Percentiles rank a stretch among this genome's conserved stretches.
Evolutionary conservation across 1,140 invertebrate genomes (phyloP).

Genomic region (Drosophila mojavensis): DNA sequence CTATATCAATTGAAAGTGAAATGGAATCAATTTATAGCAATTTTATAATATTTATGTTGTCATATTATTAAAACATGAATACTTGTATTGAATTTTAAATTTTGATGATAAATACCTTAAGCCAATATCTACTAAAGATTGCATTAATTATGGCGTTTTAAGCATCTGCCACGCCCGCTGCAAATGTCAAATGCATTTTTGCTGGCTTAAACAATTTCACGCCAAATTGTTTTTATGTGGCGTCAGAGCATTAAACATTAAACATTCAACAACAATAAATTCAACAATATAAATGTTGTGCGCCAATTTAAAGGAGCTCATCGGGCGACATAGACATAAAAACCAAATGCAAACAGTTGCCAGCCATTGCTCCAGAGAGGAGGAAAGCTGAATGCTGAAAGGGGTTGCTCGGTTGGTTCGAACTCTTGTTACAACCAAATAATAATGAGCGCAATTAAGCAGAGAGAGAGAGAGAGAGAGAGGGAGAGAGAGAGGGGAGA

Average conservation of each 20-base stretch:
- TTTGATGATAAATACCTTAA: no score
- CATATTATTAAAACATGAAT: no score
- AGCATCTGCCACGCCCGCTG: no score
- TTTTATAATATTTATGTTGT: no score
- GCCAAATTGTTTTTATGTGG: constrained; percentile 70
- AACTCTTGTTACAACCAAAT: constrained; percentile 54
- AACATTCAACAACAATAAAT: constrained; percentile 19
- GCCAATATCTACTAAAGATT: no score
- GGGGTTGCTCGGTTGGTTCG: constrained; percentile 45
- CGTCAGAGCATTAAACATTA: constrained; percentile 62
- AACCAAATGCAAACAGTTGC: constrained; percentile 75
- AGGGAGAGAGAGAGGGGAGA: not conserved
- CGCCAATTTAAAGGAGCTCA: constrained; percentile 55
- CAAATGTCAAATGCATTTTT: no score
- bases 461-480: constrained; percentile 5
- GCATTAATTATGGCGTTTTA: no score
- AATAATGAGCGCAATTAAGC: constrained; percentile 80
- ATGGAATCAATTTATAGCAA: no score
- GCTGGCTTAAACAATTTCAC: constrained; percentile 38
- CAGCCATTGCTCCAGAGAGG: constrained; percentile 4
- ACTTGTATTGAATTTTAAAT: no score
- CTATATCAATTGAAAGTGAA: no score
- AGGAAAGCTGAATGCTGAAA: constrained; percentile 17
- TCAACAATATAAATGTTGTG: constrained; percentile 53
- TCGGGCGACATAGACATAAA: constrained; percentile 57